Evolutionary conservation across 2,888 invertebrate genomes (phyloP).

Genomic region (Hypena proboscidalis): DNA sequence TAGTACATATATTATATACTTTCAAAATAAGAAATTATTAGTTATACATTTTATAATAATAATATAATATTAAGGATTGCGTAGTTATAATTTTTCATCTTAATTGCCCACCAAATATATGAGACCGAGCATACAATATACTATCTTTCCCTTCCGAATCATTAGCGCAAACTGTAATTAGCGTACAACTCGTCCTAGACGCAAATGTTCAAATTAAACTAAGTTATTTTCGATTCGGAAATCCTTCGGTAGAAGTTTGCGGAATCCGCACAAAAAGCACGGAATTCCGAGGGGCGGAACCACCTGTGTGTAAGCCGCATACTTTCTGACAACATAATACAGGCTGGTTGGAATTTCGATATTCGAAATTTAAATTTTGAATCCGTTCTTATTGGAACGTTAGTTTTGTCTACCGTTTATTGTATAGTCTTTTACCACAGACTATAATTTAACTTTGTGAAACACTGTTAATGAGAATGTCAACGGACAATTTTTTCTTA

Average conservation of each 20-base stretch:
- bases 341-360: constrained; percentile 24
- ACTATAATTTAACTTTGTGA: too few relatives aligned
- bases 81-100: too few relatives aligned
- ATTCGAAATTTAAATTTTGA: constrained; percentile 8
- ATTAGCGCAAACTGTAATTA: constrained; percentile 28
- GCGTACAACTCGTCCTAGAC: constrained; percentile 24
- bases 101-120: too few relatives aligned
- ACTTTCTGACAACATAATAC: constrained; percentile 40
- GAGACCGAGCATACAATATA: not conserved
- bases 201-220: constrained; percentile 33
- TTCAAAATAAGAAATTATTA: too few relatives aligned
- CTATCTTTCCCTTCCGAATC: not conserved
- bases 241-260: constrained; percentile 27
- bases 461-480: too few relatives aligned
- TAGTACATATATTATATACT: too few relatives aligned
- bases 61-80: too few relatives aligned
- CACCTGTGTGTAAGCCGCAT: constrained; percentile 73
- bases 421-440: too few relatives aligned
- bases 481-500: too few relatives aligned
- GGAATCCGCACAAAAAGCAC: constrained; percentile 64
- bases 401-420: too few relatives aligned
- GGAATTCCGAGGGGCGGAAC: constrained; percentile 76
- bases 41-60: too few relatives aligned
- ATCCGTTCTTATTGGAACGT: constrained; percentile 5
- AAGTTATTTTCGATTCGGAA: constrained; percentile 46